A percentile compares a stretch with the other conserved stretches of the same genome.
Conservation (phyloP, 2,888 invertebrate species). For the Papilio demoleus region DNA sequence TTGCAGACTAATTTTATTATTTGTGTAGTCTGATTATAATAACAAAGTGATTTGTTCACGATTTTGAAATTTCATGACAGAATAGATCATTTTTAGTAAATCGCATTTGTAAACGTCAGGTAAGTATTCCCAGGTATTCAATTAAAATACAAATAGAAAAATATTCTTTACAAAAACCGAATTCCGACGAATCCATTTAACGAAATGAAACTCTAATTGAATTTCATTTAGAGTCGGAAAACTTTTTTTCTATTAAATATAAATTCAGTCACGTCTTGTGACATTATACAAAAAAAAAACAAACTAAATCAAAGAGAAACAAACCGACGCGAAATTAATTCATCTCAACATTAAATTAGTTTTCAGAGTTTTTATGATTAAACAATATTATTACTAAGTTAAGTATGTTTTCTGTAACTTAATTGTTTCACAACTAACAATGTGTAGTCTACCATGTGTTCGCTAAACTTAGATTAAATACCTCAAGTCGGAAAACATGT, state of each 20-base stretch:
- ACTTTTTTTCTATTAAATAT: slow-evolving; percentile 4
- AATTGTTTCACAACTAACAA: background rate
- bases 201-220: slow-evolving; percentile 11
- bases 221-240: slow-evolving; percentile 5
- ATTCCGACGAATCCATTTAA: slow-evolving; percentile 7
- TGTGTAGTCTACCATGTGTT: background rate
- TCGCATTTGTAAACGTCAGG: background rate
- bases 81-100: background rate
- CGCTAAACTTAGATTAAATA: background rate
- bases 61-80: background rate
- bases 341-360: background rate
- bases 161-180: slow-evolving; percentile 9
- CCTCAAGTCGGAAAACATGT: background rate
- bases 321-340: slow-evolving; percentile 8
- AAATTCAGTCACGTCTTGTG: background rate
- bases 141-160: slow-evolving; percentile 11
- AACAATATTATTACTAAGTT: background rate
- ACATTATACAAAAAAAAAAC: background rate
- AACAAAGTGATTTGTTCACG: no score
- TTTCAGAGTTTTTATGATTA: background rate
- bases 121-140: background rate
- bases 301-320: background rate
- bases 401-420: background rate
- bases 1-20: no score
- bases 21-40: no score